Base-by-base conservation (phyloP, 2,888 invertebrate species). In the Calliopum simillimum region DNA sequence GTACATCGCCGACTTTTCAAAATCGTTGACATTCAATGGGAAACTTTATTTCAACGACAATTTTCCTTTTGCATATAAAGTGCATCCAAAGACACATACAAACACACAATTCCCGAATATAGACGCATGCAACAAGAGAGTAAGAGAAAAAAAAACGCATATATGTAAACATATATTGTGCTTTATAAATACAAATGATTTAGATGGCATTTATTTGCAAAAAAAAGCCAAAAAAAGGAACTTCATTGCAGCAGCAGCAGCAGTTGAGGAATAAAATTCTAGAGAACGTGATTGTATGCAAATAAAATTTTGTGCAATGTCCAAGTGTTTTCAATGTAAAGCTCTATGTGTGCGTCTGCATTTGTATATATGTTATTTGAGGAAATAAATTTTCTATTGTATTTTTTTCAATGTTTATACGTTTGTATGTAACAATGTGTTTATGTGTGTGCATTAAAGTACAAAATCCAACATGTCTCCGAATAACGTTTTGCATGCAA, bases 291-390 rank as follows among this genome's bases (percentile, higher is more conserved):
- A 63, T 47, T 63, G 16, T 58, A 69, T 62, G 69, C 46, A 63
- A 67, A 67, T 67, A 59, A 59, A 59, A 67, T 67, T 67, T 47
- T 49, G 55, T 55, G 19, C 62, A 44, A 12, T 56, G 44, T 59
- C 46, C 49, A 62, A 33, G 33, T 8, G 8, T 44, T 55, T 56
- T n/a, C n/a, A n/a, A n/a, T n/a, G 23, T 49, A 25, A 21, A 14
- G 14, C 19, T 53, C 4, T 53, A 41, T 44, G 47, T 49, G 8
- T 12, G 58, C 41, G 23, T 49, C 16, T 55, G 21, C 23, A 44
- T 59, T 33, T 67, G 64, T 70, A 51, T 59, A 12, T 53, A 44
- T 59, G 5, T n/a, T n/a, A n/a, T 55, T 5, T 11, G 2, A 55
- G 13, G 12, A 56, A 25, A 23, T 56, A n/a, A 8, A 25, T 25